Evolutionary conservation across 1,140 invertebrate species (phyloP), one percentile per base, ranked within the genome.

Genomic region (Pachyrhynchus sulphureomaculatus): DNA sequence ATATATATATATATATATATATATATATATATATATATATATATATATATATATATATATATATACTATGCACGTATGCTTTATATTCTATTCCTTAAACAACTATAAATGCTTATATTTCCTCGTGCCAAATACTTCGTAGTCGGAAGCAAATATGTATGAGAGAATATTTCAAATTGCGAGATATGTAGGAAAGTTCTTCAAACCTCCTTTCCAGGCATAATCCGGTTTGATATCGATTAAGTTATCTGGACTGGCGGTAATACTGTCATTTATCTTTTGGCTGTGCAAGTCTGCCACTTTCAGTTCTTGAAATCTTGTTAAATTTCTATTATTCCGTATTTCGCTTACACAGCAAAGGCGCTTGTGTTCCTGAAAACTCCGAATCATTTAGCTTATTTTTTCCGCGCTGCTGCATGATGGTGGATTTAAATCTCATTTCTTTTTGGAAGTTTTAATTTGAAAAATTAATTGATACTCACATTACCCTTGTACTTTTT

Each of bases 221-320:
- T 10, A 32, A 32, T 26, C 21, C 52, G 5, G 10, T 37, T 55
- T 34, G 3, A 29, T 57, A 57, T 57, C 54, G 54, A 57, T 57
- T 57, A 57, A 57, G 54, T 34, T 47, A 57, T 57, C 54, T 47
- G 41, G 54, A 57, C 54, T 15, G 29, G 45, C 42, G 54, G 54
- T 57, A 57, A 57, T 57, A 37, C 54, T 57, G 54, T 57, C 54
- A 57, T 57, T 57, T 57, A 57, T 57, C 54, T 57, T 57, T 55
- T 18, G 52, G 52, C 52, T 44, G 23, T 55, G 52, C 52, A 55
- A 55, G 54, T 57, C 54, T 57, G 54, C 54, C 54, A 57, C 54
- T 57, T 57, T 57, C 54, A 57, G 54, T 48, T 48, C 54, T 57
- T 48, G 54, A 48, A 57, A 47, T 57, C 54, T 57, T 57, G 54